phyloP scores from a whole-genome alignment of 1,140 invertebrate genomes.

The Amyelois transitella region DNA sequence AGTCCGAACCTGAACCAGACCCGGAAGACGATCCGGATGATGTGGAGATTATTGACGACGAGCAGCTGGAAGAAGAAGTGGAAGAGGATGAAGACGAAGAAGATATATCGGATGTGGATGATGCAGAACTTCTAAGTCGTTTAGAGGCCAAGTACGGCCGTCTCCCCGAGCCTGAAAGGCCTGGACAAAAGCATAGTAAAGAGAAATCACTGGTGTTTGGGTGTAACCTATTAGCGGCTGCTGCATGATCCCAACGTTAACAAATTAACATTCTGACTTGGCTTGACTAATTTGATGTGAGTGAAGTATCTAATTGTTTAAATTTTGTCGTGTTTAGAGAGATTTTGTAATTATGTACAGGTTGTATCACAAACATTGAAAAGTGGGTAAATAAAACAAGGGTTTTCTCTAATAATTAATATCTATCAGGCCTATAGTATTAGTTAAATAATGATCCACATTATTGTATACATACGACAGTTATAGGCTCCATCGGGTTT shows the following conservation, averaged over 20 bases:
- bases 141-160: slow-evolving; percentile 83
- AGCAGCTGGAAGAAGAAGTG: slow-evolving; percentile 64
- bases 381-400: no score
- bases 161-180: slow-evolving; percentile 74
- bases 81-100: slow-evolving; percentile 74
- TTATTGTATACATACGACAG: no score
- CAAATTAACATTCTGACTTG: slow-evolving; percentile 37
- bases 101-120: slow-evolving; percentile 77
- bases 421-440: no score
- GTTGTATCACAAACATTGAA: no score
- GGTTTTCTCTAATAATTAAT: no score
- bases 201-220: slow-evolving; percentile 36
- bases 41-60: slow-evolving; percentile 69
- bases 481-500: no score
- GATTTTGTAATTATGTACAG: not conserved
- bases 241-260: slow-evolving; percentile 42
- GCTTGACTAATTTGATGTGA: slow-evolving; percentile 62
- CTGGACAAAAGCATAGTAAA: slow-evolving; percentile 70
- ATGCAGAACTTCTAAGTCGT: slow-evolving; percentile 79
- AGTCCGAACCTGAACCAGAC: slow-evolving; percentile 35
- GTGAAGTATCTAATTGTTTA: slow-evolving; percentile 22
- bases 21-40: slow-evolving; percentile 59
- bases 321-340: not conserved
- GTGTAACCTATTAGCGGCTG: slow-evolving; percentile 34
- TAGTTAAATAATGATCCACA: no score